Evolutionary conservation across 2,113 vertebrate genomes (phyloP).

Genomic region (Ceyx margarethae): DNA sequence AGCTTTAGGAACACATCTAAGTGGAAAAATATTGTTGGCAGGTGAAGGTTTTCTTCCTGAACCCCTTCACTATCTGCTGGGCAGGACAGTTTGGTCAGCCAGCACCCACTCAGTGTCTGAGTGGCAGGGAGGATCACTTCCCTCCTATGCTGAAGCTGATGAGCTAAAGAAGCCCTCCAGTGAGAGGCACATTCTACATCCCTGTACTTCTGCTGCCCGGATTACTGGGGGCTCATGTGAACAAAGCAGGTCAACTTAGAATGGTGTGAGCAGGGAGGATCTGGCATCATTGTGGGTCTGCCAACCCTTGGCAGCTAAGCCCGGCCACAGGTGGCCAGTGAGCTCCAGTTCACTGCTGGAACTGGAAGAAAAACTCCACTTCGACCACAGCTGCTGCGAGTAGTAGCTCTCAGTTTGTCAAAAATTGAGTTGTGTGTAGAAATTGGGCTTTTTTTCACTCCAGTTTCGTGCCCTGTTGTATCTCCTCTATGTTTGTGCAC

Average conservation of each 20-base stretch:
- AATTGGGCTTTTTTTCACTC: neutral
- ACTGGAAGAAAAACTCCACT: neutral
- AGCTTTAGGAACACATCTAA: slow-evolving; percentile 61
- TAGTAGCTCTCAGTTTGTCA: neutral
- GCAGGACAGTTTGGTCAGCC: neutral
- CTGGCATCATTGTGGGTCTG: neutral
- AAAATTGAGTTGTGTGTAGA: neutral
- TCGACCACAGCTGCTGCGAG: neutral
- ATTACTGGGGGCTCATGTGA: neutral
- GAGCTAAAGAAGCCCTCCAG: neutral
- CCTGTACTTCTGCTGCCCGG: neutral
- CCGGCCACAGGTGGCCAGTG: rapidly evolving
- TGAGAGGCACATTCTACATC: neutral
- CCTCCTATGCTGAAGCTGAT: neutral
- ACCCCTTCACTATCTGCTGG: neutral
- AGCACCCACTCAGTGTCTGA: neutral
- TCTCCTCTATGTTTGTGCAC: slow-evolving; percentile 22
- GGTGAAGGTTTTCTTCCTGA: slow-evolving; percentile 47
- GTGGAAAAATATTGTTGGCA: slow-evolving; percentile 66
- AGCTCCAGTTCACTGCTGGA: neutral
- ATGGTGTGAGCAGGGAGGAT: neutral
- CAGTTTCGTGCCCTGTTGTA: neutral
- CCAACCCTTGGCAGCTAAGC: neutral
- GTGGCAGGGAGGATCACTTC: neutral
- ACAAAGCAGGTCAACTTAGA: rapidly evolving